phyloP scores from a whole-genome alignment of 2,113 vertebrate genomes.

The Salvelinus alpinus region DNA sequence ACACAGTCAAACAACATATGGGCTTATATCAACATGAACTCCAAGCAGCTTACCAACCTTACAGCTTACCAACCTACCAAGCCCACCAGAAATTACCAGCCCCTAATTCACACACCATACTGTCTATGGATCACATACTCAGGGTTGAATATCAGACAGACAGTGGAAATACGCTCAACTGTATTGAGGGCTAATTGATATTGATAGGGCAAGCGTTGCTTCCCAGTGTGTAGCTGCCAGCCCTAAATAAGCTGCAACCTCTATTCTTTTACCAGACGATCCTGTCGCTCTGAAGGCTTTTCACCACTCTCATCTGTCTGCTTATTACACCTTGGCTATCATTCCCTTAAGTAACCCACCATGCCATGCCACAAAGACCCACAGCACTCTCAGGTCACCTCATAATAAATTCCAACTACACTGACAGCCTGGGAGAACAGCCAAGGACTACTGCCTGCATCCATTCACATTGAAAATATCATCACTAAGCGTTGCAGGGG shows the following conservation, averaged over 20 bases:
- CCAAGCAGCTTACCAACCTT: background rate
- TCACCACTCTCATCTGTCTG: background rate
- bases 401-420: constrained; percentile 7
- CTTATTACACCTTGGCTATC: background rate
- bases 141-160: background rate
- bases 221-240: background rate
- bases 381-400: constrained; percentile 7
- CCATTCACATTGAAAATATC: background rate
- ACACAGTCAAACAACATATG: constrained; percentile 11
- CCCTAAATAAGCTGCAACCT: background rate
- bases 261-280: background rate
- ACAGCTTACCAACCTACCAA: background rate
- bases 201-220: background rate
- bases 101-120: background rate
- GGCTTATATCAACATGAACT: background rate
- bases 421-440: background rate
- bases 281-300: background rate
- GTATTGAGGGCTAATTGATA: background rate
- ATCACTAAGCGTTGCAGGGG: background rate
- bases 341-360: background rate
- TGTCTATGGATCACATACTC: background rate
- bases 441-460: background rate
- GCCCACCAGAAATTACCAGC: background rate
- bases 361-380: background rate
- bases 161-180: background rate